Base-by-base conservation (phyloP, 2,113 vertebrate genomes). In the Mustela nigripes region DNA sequence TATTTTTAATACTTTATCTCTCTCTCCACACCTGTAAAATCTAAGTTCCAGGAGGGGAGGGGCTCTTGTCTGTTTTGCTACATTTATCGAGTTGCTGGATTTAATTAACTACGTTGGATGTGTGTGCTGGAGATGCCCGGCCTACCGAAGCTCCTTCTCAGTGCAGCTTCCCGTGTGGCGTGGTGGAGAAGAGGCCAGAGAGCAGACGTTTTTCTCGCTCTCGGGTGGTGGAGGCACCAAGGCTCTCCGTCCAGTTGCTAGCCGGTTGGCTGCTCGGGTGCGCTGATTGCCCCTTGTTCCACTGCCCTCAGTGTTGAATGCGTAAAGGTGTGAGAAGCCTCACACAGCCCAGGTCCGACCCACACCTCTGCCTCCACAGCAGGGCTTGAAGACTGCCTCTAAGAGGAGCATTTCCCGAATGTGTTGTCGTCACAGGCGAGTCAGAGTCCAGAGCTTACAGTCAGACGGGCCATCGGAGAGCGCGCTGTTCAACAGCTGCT, bases 201-300 rank as follows among this genome's bases (percentile, higher is more conserved):
- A 21, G 48, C 33, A 39, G 67, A 10, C 45, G 0, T 39, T 28
- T 0, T 0, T 1, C 50, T 15, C 5, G 16, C 21, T 74, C 6
- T 53, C 60, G 28, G 56, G 62, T 36, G 3, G 53, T 7, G 60
- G 15, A 8, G 33, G 53, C 45, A 1, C n/a, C 18, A 12, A 1
- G 19, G 28, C 53, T 69, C 58, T 83, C 67, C 10, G n/a, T 31
- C 11, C 4, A 4, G 14, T 39, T 4, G 4, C 14, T 28, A 9
- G n/a, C n/a, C 33, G 42, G 28, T 42, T 39, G 69, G 45, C 86
- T 56, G 8, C 16, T 3, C 19, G 7, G 63, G 42, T 67, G 31
- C 4, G 31, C 8, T 78, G 1, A 0, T 22, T 8, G 7, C 45
- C 22, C 15, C 45, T 74, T 31, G 18, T 19, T 45, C 48, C 31